These are phyloP conservation scores for Andricus grossulariae DNA, from an alignment of 1,140 invertebrate genomes.

Conservation along the genomic window DNA sequence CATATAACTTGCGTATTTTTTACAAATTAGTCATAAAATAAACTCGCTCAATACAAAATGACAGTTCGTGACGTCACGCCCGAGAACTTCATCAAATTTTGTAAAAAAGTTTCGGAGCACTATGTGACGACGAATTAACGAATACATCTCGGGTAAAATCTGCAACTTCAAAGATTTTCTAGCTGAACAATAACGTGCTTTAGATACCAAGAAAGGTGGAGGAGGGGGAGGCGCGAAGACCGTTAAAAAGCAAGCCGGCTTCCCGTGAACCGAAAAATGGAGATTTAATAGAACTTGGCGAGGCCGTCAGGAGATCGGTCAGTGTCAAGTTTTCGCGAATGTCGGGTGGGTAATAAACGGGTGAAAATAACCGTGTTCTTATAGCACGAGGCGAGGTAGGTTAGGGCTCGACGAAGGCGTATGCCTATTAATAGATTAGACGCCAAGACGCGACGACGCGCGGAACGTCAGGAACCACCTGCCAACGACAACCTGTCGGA, in stretches of 20 bases:
- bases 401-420: constrained; percentile 13
- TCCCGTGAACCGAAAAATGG: neutral
- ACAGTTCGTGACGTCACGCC: no score
- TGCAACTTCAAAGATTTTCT: neutral
- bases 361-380: constrained; percentile 34
- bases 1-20: no score
- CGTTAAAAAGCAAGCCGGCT: constrained; percentile 4
- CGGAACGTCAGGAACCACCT: constrained; percentile 45
- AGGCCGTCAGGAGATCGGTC: constrained; percentile 31
- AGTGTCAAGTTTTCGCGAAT: constrained; percentile 28
- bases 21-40: no score
- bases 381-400: constrained; percentile 21
- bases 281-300: neutral
- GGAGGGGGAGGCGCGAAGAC: neutral
- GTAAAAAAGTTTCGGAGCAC: no score
- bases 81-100: no score
- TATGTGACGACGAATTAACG: no score
- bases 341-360: constrained; percentile 6
- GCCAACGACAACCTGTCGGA: constrained; percentile 61
- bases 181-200: neutral
- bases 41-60: no score
- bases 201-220: neutral
- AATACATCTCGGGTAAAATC: no score
- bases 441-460: constrained; percentile 34
- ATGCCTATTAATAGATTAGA: constrained; percentile 48